Conservation (phyloP, 2,797 vertebrate species). For the Philypnodon macrostomus region DNA sequence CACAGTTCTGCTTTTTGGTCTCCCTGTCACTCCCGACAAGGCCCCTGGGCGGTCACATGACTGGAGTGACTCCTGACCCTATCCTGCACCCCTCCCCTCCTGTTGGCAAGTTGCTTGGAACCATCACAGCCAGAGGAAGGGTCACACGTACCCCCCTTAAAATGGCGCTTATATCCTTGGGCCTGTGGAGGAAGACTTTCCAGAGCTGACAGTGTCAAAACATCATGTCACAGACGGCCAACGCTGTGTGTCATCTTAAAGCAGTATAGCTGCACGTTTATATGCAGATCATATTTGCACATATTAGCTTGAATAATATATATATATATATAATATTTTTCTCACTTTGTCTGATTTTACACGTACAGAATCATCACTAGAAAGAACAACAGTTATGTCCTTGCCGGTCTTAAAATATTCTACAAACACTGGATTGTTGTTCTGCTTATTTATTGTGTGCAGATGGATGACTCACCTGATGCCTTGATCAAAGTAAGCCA, state of each 20-base stretch:
- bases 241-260: conserved; percentile 65
- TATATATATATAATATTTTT: no score
- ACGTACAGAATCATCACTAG: no score
- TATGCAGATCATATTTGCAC: background rate
- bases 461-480: no score
- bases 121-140: conserved; percentile 45
- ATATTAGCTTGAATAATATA: background rate
- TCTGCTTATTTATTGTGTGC: no score
- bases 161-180: conserved; percentile 62
- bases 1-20: conserved; percentile 48
- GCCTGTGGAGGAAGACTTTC: conserved; percentile 56
- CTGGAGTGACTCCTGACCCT: conserved; percentile 82
- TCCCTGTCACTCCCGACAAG: conserved; percentile 72
- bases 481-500: no score
- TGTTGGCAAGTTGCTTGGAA: conserved; percentile 48
- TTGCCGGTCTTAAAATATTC: no score
- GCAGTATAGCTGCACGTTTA: conserved; percentile 37
- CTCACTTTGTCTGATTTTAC: no score
- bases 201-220: conserved; percentile 67
- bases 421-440: no score
- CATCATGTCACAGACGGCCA: conserved; percentile 62
- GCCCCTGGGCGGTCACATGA: conserved; percentile 77
- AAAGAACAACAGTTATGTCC: no score
- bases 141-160: conserved; percentile 58
- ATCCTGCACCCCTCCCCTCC: conserved; percentile 70